Conservation (phyloP, 2,797 vertebrate species). For the Pempheris klunzingeri region DNA sequence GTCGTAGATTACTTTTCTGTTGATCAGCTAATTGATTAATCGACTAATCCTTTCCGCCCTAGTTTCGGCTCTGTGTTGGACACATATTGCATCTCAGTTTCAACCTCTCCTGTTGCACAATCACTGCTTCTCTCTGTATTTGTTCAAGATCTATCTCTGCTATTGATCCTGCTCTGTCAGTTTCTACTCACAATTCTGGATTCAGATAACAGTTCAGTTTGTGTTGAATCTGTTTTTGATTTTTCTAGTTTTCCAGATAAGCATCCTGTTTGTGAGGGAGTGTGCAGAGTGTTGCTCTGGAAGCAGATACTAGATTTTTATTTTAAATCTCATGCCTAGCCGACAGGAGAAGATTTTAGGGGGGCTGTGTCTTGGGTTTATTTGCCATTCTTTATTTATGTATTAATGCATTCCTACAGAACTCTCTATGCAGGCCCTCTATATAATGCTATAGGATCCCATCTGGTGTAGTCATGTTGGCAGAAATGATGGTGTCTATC, state of each 20-base stretch:
- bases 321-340: not conserved
- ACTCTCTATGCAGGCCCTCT: not conserved
- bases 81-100: not conserved
- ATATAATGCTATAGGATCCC: not conserved
- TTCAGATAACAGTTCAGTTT: constrained; percentile 10
- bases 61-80: not conserved
- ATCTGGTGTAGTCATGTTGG: constrained; percentile 3
- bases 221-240: constrained; percentile 8
- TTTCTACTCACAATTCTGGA: constrained; percentile 11
- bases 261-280: not conserved
- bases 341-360: not conserved
- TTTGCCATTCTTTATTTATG: not conserved
- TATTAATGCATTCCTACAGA: not conserved
- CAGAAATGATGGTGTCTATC: not conserved
- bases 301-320: not conserved
- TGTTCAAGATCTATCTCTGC: constrained; percentile 22
- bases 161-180: constrained; percentile 1
- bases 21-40: not conserved
- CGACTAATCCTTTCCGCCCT: not conserved
- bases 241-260: not conserved
- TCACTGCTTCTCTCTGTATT: not conserved
- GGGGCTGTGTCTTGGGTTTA: not conserved
- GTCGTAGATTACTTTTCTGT: not conserved
- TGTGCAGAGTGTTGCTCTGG: not conserved
- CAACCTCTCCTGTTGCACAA: not conserved